phyloP scores from a whole-genome alignment of 1,140 invertebrate species.

The Bombyx mandarina region DNA sequence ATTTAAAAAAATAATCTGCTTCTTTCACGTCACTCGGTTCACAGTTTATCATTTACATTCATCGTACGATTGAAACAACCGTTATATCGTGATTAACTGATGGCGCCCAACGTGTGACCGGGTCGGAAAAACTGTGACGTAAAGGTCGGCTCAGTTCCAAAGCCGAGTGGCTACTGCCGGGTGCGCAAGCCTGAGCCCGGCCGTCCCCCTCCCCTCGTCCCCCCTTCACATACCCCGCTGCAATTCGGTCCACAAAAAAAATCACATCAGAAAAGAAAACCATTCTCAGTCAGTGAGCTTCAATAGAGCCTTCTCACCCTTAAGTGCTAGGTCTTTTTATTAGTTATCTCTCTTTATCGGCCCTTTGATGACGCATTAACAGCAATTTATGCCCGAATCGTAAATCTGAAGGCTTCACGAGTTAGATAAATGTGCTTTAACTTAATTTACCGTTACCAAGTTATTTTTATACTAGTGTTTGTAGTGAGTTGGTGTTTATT shows the following conservation, averaged over 20 bases:
- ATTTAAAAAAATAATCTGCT: neutral
- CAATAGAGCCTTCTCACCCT: constrained; percentile 40
- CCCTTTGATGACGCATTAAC: constrained; percentile 40
- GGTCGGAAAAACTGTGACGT: constrained; percentile 7
- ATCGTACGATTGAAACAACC: neutral
- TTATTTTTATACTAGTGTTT: too few relatives aligned
- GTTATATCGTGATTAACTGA: constrained; percentile 1
- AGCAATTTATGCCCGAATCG: constrained; percentile 34
- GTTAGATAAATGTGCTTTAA: constrained; percentile 1
- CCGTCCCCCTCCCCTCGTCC: constrained; percentile 32
- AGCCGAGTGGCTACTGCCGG: constrained; percentile 42
- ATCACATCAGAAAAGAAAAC: constrained; percentile 54
- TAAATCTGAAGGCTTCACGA: constrained; percentile 1
- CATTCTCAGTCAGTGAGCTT: constrained; percentile 52
- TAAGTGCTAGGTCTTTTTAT: constrained; percentile 44
- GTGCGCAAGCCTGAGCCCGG: constrained; percentile 62
- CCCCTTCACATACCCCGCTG: constrained; percentile 25
- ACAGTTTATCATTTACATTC: constrained; percentile 3
- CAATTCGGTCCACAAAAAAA: constrained; percentile 58
- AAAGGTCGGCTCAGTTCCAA: constrained; percentile 21
- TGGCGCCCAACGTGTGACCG: constrained; percentile 43
- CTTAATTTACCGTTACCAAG: constrained; percentile 1
- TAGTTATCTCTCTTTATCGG: constrained; percentile 46
- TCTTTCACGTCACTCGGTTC: constrained; percentile 3
- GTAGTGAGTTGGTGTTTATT: too few relatives aligned